Evolutionary conservation across 2,888 invertebrate genomes (phyloP).

Genomic region (Leptodirus hochenwartii): DNA sequence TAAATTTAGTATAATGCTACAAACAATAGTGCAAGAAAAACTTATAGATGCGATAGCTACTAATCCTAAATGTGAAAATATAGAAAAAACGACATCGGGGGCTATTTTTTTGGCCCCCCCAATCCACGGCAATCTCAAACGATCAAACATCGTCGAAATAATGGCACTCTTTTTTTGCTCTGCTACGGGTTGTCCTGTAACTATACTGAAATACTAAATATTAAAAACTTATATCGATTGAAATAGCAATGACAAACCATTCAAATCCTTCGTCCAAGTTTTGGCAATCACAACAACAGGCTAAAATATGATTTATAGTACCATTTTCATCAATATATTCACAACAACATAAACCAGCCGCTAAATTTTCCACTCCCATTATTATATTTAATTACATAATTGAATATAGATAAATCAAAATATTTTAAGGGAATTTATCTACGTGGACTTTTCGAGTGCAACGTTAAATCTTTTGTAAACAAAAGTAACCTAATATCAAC

Average conservation of each 20-base stretch:
- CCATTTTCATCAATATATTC: conserved; percentile 34
- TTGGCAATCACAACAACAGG: conserved; percentile 38
- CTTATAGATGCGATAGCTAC: conserved; percentile 31
- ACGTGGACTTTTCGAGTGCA: too few species aligned
- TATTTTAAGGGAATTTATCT: too few species aligned
- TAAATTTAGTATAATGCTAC: conserved; percentile 19
- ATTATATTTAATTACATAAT: too few species aligned
- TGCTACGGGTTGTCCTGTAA: conserved; percentile 23
- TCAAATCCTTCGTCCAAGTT: conserved; percentile 36
- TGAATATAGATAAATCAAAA: too few species aligned
- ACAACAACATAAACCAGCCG: conserved; percentile 33
- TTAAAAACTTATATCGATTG: conserved; percentile 6
- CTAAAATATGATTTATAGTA: conserved; percentile 33
- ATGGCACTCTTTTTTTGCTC: conserved; percentile 21
- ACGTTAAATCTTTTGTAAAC: too few species aligned
- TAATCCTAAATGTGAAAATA: conserved; percentile 29
- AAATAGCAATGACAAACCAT: conserved; percentile 22
- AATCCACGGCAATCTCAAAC: conserved; percentile 37
- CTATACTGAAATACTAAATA: conserved; percentile 22
- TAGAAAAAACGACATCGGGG: conserved; percentile 30
- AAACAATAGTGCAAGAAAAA: conserved; percentile 24
- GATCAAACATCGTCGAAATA: conserved; percentile 32
- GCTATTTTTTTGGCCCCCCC: conserved; percentile 37
- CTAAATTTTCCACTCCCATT: neutral
- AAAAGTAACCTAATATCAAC: too few species aligned